Base-by-base conservation (phyloP, 2,113 vertebrate genomes). In the Chaetodon trifascialis region DNA sequence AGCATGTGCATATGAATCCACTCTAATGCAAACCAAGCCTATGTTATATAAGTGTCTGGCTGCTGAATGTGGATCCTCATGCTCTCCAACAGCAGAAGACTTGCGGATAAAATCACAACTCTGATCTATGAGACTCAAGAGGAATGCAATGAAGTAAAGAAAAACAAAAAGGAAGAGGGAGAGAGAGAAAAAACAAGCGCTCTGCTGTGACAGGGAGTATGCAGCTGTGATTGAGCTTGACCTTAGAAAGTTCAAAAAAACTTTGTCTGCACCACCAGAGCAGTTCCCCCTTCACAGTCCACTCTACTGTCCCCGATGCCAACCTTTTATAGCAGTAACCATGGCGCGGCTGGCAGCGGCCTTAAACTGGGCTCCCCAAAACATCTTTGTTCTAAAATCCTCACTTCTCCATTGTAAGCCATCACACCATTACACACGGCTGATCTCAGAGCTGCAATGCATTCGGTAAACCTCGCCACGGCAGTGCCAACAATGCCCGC, bases 91-190 rank as follows among this genome's bases (percentile, higher is more conserved):
- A 63, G 76, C 34, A 46, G 68, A 81, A 73, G 47, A 91, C 42
- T 75, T 76, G 73, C 11, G 0, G 60, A 73, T 75, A 79, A 65
- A 86, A 89, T 85, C 88, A 65, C 73, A 83, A 52, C 64, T 86
- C 44, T 80, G 66, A 91, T 92, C 79, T 52, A 83, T n/a, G 51
- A 62, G 86, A 86, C 86, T 76, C 56, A 36, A 70, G 88, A 87
- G 86, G 90, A 94, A 93, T 88, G 89, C 71, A 86, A 86, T 89
- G 76, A 80, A 93, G 67, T 79, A 62, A 82, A 91, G 68, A 87
- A 89, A 86, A 89, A 82, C 69, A 88, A 86, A 86, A 75, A 59
- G 46, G 42, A 83, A 58, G 36, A 73, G 70, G 83, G 66, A 46
- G 51, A 49, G 46, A 36, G 34, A 65, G 14, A 72, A 60, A 86